Conservation (phyloP, 2,113 vertebrate genomes). For the Leucopsar rothschildi region DNA sequence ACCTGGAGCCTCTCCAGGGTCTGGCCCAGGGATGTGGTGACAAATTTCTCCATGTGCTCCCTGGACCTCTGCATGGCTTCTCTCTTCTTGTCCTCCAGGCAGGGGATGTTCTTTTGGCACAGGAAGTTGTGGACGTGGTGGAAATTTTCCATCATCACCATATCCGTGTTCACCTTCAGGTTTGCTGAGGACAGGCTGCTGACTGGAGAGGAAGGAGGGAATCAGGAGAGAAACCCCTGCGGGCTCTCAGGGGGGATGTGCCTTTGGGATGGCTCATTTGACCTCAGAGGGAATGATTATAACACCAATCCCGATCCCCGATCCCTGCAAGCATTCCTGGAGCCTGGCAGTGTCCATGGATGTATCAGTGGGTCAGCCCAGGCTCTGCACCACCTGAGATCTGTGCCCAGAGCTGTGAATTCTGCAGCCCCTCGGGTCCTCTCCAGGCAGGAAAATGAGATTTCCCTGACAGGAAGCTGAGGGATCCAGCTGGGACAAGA, state of each 20-base stretch:
- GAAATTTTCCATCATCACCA: conserved; percentile 66
- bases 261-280: neutral
- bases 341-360: neutral
- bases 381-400: neutral
- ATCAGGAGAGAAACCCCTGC: neutral
- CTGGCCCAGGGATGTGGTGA: conserved; percentile 14
- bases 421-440: neutral
- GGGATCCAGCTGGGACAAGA: neutral
- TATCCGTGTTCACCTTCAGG: conserved; percentile 7
- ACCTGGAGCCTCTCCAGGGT: conserved; percentile 52
- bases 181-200: conserved; percentile 13
- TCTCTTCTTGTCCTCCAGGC: conserved; percentile 19
- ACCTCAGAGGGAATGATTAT: neutral
- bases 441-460: neutral
- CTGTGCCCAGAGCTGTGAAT: neutral
- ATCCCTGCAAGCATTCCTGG: neutral
- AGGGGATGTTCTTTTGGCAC: conserved; percentile 5
- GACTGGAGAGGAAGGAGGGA: neutral
- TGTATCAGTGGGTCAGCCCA: neutral
- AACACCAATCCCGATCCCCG: neutral
- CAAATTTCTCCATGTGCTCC: conserved; percentile 11
- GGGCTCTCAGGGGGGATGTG: neutral
- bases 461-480: neutral
- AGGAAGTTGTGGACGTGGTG: conserved; percentile 48
- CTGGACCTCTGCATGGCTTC: conserved; percentile 36